phyloP scores from a whole-genome alignment of 1,140 invertebrate genomes.

The Leptonema lineaticorne region DNA sequence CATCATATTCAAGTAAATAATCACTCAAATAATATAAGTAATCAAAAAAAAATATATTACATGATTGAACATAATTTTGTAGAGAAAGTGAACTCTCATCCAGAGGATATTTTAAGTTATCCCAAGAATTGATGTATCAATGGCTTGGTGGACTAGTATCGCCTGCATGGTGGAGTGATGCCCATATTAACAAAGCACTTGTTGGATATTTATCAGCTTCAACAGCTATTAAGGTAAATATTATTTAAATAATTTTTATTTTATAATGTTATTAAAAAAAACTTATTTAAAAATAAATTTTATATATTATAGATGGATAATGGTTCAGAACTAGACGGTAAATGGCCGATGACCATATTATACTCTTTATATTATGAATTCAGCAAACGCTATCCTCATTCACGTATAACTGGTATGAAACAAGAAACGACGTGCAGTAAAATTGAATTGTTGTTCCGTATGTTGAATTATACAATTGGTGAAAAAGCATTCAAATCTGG shows the following conservation, averaged over 20 bases:
- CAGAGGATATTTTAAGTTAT: constrained; percentile 60
- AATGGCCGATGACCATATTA: constrained; percentile 73
- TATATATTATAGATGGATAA: constrained; percentile 59
- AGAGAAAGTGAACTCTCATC: constrained; percentile 70
- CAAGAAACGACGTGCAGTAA: constrained; percentile 69
- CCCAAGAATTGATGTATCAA: constrained; percentile 70
- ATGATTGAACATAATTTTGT: constrained; percentile 32
- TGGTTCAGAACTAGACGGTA: constrained; percentile 68
- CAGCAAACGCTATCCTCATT: constrained; percentile 70
- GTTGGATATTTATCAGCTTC: constrained; percentile 71
- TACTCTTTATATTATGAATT: constrained; percentile 77
- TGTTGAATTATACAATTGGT: constrained; percentile 88
- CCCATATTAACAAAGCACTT: constrained; percentile 69
- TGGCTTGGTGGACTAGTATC: constrained; percentile 75
- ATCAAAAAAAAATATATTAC: background rate
- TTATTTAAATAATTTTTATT: background rate
- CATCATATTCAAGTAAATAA: constrained; percentile 73
- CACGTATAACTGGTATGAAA: constrained; percentile 69
- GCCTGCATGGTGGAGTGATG: constrained; percentile 70
- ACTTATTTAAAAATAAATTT: background rate
- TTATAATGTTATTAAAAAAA: background rate
- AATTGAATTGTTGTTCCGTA: constrained; percentile 87
- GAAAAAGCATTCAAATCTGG: constrained; percentile 75
- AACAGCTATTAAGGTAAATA: constrained; percentile 63
- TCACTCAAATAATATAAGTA: background rate